Conservation (phyloP, 2,113 vertebrate genomes). For the Gavia stellata region DNA sequence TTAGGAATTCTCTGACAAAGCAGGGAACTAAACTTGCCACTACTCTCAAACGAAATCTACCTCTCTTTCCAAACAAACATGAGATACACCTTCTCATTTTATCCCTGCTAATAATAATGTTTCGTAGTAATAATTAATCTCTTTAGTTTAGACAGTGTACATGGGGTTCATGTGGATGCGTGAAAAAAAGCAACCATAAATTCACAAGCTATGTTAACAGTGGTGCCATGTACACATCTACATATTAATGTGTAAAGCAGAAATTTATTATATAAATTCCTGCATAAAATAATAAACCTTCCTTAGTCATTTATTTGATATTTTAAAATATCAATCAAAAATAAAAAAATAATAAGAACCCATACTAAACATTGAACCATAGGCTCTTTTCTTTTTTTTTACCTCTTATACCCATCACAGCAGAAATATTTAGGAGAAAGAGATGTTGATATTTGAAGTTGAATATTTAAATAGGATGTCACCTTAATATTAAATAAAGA, state of each 20-base stretch:
- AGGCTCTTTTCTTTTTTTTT: not conserved
- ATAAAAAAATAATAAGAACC: not conserved
- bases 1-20: not conserved
- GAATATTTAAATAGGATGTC: not conserved
- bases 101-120: not conserved
- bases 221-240: not conserved
- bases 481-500: not conserved
- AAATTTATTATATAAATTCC: not conserved
- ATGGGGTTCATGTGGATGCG: not conserved
- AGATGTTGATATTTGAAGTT: not conserved
- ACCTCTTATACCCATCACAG: not conserved
- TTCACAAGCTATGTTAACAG: not conserved
- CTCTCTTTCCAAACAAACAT: not conserved
- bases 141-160: not conserved
- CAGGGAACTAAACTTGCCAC: not conserved
- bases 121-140: not conserved
- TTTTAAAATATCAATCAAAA: conserved; percentile 18
- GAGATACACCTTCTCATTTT: not conserved
- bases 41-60: not conserved
- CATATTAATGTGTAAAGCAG: not conserved
- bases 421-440: conserved; percentile 14
- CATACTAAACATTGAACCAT: not conserved
- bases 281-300: not conserved
- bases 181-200: not conserved
- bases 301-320: not conserved